Evolutionary conservation across 2,113 vertebrate genomes (phyloP).

Genomic region (Numenius arquata): DNA sequence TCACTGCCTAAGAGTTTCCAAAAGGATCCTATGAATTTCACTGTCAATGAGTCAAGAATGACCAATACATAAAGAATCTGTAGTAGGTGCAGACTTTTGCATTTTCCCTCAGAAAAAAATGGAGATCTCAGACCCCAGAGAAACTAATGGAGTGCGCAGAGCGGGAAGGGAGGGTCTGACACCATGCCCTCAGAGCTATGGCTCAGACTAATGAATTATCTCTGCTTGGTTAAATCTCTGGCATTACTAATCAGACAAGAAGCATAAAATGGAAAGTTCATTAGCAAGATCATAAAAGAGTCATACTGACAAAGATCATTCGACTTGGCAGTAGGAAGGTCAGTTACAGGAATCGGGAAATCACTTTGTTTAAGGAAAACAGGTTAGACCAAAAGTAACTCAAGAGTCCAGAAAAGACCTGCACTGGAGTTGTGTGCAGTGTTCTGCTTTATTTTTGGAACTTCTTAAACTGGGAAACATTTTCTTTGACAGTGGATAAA

Average conservation of each 20-base stretch:
- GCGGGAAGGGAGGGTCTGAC: constrained; percentile 39
- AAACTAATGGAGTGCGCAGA: background rate
- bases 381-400: background rate
- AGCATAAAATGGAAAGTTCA: constrained; percentile 57
- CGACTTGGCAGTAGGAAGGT: background rate
- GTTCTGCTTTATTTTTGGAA: constrained; percentile 7
- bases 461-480: background rate
- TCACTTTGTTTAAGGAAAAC: background rate
- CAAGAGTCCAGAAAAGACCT: background rate
- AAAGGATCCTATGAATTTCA: background rate
- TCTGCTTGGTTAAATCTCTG: constrained; percentile 60
- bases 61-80: background rate
- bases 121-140: background rate
- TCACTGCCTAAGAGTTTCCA: background rate
- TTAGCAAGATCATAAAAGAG: constrained; percentile 57
- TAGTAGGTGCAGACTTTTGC: background rate
- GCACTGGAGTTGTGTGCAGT: background rate
- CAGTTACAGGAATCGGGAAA: background rate
- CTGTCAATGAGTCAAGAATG: background rate
- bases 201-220: constrained; percentile 55
- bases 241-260: constrained; percentile 60
- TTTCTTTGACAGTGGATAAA: background rate
- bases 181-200: background rate
- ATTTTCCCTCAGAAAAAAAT: background rate
- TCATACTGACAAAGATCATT: constrained; percentile 49